Conservation (phyloP, 2,113 vertebrate species). For the Corythoichthys haematopterus region DNA sequence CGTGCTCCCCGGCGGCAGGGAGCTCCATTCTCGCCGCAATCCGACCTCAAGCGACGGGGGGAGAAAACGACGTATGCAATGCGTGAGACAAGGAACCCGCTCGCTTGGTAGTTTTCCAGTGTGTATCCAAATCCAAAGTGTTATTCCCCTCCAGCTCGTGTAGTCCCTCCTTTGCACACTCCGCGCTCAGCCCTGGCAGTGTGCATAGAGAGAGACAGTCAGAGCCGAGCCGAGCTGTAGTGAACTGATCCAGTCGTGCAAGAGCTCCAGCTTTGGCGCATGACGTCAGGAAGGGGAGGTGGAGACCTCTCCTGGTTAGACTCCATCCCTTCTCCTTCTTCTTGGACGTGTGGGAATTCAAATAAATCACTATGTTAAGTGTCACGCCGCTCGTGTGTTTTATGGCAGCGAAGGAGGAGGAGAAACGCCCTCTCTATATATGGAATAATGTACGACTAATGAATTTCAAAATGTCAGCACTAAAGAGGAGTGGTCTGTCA, state of each 20-base stretch:
- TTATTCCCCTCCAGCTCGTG: slow-evolving; percentile 55
- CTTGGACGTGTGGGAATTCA: slow-evolving; percentile 45
- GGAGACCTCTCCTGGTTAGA: slow-evolving; percentile 54
- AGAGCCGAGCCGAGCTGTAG: neutral
- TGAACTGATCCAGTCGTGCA: slow-evolving; percentile 63
- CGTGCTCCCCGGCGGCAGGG: slow-evolving; percentile 90
- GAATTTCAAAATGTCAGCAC: neutral
- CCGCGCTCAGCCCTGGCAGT: slow-evolving; percentile 56
- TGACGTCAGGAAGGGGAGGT: slow-evolving; percentile 77
- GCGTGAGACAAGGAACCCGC: neutral
- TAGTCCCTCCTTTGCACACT: slow-evolving; percentile 42
- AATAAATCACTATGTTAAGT: slow-evolving; percentile 28
- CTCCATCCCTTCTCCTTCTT: slow-evolving; percentile 36
- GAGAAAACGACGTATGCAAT: slow-evolving; percentile 34
- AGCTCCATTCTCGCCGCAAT: slow-evolving; percentile 82
- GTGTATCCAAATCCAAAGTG: slow-evolving; percentile 54
- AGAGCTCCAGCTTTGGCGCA: slow-evolving; percentile 63
- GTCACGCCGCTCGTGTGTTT: slow-evolving; percentile 9
- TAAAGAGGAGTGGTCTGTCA: neutral
- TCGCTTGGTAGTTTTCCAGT: slow-evolving; percentile 3
- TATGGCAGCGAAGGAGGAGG: slow-evolving; percentile 57
- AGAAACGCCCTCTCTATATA: slow-evolving; percentile 31
- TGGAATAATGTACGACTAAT: neutral
- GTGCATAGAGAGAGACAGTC: slow-evolving; percentile 60
- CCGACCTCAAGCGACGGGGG: slow-evolving; percentile 42